A percentile compares a stretch with the other conserved stretches of the same genome.
Conservation (phyloP, 2,888 invertebrate genomes). For the Nomada fabriciana region DNA sequence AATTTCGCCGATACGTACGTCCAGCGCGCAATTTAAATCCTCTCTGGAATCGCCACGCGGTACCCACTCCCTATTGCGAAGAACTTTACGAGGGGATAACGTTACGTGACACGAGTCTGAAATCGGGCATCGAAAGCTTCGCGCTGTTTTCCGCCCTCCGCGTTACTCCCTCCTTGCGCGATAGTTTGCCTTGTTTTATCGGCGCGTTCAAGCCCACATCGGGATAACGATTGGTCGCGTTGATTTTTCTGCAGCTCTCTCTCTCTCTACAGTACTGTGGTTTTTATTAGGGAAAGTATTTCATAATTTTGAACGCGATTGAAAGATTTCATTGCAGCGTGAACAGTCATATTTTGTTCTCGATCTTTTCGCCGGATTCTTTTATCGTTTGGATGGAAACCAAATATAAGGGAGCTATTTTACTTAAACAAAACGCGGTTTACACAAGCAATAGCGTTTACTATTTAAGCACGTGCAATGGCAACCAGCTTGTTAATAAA, state of each 20-base stretch:
- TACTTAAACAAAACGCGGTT: no score
- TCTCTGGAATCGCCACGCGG: not conserved
- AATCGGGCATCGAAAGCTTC: constrained; percentile 5
- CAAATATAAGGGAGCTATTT: no score
- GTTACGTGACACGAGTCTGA: constrained; percentile 47
- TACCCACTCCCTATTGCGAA: not conserved
- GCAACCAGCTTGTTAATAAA: no score
- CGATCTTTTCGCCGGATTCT: no score
- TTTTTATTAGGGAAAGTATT: not conserved
- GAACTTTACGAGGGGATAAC: constrained; percentile 48
- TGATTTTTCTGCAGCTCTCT: no score
- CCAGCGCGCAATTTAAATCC: constrained; percentile 52
- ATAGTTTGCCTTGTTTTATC: not conserved
- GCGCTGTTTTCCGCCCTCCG: not conserved
- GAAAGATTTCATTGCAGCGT: no score
- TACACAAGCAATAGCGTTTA: no score
- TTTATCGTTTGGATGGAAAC: no score
- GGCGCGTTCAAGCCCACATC: not conserved
- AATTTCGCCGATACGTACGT: constrained; percentile 57
- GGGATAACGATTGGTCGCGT: no score
- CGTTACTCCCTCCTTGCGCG: not conserved
- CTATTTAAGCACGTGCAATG: no score
- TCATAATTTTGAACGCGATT: no score
- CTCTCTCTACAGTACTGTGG: not conserved
- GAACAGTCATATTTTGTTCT: no score